phyloP scores from a whole-genome alignment of 1,140 invertebrate species.

The Heliothis virescens region DNA sequence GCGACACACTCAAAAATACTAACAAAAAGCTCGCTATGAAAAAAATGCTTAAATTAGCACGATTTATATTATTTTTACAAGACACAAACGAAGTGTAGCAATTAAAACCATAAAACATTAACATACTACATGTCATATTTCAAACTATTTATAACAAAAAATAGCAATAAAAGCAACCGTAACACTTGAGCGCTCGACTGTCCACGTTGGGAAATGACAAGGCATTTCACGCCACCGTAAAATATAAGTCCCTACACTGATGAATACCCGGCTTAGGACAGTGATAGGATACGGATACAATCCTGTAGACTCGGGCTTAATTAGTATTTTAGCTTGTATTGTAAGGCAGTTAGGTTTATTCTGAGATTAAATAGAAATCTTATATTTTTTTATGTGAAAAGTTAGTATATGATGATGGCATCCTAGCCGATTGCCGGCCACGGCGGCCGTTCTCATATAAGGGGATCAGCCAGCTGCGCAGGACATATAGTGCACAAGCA shows the following conservation, averaged over 20 bases:
- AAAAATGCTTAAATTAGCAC: background rate
- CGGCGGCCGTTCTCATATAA: too few species aligned
- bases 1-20: background rate
- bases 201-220: constrained; percentile 24
- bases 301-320: background rate
- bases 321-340: background rate
- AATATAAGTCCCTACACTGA: constrained; percentile 31
- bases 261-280: constrained; percentile 40
- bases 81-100: too few species aligned
- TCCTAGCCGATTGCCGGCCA: too few species aligned
- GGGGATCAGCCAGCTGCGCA: too few species aligned
- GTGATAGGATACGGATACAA: background rate
- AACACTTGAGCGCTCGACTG: background rate
- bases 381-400: too few species aligned
- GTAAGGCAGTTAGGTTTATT: too few species aligned
- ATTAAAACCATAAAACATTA: background rate
- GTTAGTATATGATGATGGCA: too few species aligned
- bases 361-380: too few species aligned
- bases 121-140: background rate
- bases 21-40: background rate
- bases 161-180: background rate
- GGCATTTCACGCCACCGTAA: constrained; percentile 41
- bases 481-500: too few species aligned
- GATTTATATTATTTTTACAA: too few species aligned
- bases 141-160: background rate